These are phyloP conservation scores for Ophiothrix spiculata DNA, from an alignment of 35 echinoderm and acorn worm species.

Conservation along the genomic window DNA sequence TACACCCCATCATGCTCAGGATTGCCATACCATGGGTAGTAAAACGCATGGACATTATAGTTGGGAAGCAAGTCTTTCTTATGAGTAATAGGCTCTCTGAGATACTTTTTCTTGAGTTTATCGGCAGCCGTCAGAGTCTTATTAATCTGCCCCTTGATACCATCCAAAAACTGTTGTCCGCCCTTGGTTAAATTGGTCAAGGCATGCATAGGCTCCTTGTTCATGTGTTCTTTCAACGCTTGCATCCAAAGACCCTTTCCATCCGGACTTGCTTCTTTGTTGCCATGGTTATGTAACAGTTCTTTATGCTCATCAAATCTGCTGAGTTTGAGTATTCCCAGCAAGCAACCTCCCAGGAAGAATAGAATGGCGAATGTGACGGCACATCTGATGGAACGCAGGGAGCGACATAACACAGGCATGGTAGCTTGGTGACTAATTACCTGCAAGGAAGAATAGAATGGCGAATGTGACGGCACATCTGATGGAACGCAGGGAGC, in stretches of 20 bases:
- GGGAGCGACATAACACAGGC: not conserved
- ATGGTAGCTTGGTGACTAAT: too few species aligned
- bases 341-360: conserved; percentile 53
- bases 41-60: conserved; percentile 84
- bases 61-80: conserved; percentile 37
- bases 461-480: conserved; percentile 7
- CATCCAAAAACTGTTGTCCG: not conserved
- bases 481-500: conserved; percentile 11
- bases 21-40: conserved; percentile 98
- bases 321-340: conserved; percentile 42
- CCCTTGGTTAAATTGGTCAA: not conserved
- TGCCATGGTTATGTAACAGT: not conserved
- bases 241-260: not conserved
- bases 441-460: conserved; percentile 45
- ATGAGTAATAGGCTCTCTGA: not conserved
- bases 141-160: not conserved
- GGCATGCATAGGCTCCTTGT: not conserved
- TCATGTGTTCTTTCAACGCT: not conserved
- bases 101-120: not conserved
- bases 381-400: conserved; percentile 8
- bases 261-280: not conserved
- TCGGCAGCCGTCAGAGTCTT: not conserved
- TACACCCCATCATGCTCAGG: conserved; percentile 63
- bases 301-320: conserved; percentile 38
- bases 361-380: conserved; percentile 20